These are phyloP conservation scores for Xerus rutilus DNA, from an alignment of 2,797 vertebrate species.

Conservation along the genomic window DNA sequence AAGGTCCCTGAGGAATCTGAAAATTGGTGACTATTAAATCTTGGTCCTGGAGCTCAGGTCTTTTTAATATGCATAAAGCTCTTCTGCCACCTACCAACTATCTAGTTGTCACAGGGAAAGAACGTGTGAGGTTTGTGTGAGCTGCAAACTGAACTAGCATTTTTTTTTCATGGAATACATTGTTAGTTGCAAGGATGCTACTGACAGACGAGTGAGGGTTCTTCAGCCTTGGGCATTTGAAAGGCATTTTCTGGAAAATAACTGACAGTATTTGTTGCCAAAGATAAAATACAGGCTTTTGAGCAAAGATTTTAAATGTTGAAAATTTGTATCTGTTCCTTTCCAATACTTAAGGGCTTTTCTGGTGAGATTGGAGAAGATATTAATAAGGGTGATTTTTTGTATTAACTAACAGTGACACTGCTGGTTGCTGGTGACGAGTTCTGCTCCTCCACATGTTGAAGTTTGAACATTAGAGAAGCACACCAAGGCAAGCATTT, in stretches of 20 bases:
- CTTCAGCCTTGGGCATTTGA: neutral
- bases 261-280: neutral
- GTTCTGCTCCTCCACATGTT: too few relatives aligned
- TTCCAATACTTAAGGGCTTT: neutral
- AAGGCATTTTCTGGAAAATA: slow-evolving; percentile 17
- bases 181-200: neutral
- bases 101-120: neutral
- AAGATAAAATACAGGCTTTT: slow-evolving; percentile 6
- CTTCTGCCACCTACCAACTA: neutral
- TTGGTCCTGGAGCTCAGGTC: neutral
- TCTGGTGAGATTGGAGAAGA: neutral
- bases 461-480: too few relatives aligned
- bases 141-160: neutral
- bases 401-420: neutral
- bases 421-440: too few relatives aligned
- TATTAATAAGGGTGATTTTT: neutral
- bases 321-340: neutral
- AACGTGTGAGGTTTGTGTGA: neutral
- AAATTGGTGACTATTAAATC: neutral
- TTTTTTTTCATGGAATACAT: neutral
- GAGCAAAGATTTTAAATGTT: neutral
- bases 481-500: too few relatives aligned
- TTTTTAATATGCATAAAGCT: neutral
- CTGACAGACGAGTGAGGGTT: neutral
- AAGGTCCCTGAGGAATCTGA: neutral